Evolutionary conservation across 2,797 vertebrate species (phyloP).

Genomic region (Silurus aristotelis): DNA sequence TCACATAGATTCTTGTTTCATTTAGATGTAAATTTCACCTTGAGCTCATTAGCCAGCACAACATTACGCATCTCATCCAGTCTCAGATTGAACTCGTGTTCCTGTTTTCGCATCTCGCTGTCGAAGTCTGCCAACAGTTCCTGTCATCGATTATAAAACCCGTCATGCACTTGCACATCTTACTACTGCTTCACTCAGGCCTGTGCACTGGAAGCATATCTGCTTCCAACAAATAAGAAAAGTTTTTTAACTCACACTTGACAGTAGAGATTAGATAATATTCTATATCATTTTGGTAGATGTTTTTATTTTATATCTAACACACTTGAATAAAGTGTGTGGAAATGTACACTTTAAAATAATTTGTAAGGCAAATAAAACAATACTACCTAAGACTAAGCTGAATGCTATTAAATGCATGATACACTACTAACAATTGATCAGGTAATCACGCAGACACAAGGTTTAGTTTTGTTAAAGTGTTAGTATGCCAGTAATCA

Average conservation of each 20-base stretch:
- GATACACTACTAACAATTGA: background rate
- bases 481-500: background rate
- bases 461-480: background rate
- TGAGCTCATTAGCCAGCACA: slow-evolving; percentile 73
- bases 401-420: background rate
- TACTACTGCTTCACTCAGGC: background rate
- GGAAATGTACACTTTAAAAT: background rate
- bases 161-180: background rate
- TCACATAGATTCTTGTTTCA: background rate
- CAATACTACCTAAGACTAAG: background rate
- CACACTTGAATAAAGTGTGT: background rate
- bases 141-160: slow-evolving; percentile 58
- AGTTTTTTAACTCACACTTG: background rate
- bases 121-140: slow-evolving; percentile 76
- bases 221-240: background rate
- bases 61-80: slow-evolving; percentile 68
- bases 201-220: background rate
- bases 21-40: slow-evolving; percentile 63
- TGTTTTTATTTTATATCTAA: background rate
- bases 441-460: background rate
- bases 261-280: background rate
- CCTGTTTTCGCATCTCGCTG: slow-evolving; percentile 66
- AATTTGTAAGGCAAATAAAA: background rate
- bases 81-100: slow-evolving; percentile 73
- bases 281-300: background rate